These are phyloP conservation scores for Agelaius phoeniceus DNA, from an alignment of 2,113 vertebrate species.

Conservation along the genomic window DNA sequence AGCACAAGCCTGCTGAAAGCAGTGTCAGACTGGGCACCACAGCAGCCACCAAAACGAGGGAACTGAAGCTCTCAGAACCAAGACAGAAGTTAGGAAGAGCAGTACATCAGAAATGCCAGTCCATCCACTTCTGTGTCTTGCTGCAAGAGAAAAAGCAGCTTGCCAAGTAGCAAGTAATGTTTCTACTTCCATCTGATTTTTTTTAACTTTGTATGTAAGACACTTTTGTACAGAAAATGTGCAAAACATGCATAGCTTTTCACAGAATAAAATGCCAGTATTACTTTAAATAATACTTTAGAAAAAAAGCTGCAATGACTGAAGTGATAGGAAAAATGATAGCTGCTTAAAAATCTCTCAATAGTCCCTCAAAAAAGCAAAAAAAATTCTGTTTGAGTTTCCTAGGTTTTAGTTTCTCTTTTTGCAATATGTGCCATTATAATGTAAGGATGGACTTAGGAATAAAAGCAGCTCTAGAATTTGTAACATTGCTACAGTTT, in stretches of 20 bases:
- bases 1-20: neutral
- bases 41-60: neutral
- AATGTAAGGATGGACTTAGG: neutral
- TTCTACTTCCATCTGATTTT: conserved; percentile 10
- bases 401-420: neutral
- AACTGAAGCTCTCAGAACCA: neutral
- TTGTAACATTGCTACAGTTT: neutral
- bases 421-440: neutral
- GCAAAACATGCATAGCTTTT: conserved; percentile 1
- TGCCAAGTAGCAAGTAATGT: neutral
- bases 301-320: neutral
- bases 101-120: neutral
- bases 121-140: neutral
- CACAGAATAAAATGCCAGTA: neutral
- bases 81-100: neutral
- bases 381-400: neutral
- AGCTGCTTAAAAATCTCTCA: neutral
- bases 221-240: neutral
- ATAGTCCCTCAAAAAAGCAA: neutral
- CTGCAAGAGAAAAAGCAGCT: neutral
- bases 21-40: neutral
- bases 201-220: neutral
- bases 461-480: neutral
- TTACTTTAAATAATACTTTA: conserved; percentile 1
- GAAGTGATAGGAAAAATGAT: conserved; percentile 1